Evolutionary conservation across 2,888 invertebrate genomes (phyloP), one percentile per base, ranked within the genome.

Genomic region (Drosophila quinaria): DNA sequence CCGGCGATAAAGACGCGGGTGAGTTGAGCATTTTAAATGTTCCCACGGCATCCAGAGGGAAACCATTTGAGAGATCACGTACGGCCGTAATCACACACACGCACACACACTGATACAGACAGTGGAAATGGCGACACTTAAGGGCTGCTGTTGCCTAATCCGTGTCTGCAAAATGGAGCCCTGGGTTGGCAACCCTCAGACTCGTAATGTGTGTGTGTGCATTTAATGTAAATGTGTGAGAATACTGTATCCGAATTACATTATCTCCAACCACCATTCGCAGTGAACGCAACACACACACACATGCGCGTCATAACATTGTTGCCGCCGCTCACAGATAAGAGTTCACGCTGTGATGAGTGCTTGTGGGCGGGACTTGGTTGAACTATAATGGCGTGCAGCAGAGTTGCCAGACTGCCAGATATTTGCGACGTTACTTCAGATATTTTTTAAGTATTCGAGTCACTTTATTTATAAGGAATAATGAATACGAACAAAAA

Each of bases 11-110:
- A 64, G 65, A 37, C 65, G 72, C 49, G 58, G 64, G 37, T 55
- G 67, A 46, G 41, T 72, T 46, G 54, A 19, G 67, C 37, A 52
- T 42, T 39, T 67, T 39, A 66, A 68, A 74, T 74, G 52, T 80
- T 85, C 82, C 82, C 85, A 84, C 85, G 85, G 69, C 70, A 71
- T 67, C 13, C 50, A 42, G 54, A 37, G 54, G 50, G 33, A 62
- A 44, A 44, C 69, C 47, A 49, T 84, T 76, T 75, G 77, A 78
- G 79, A 82, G 80, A 86, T 87, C 90, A 91, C 91, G 91, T 80
- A 81, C 64, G 60, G 59, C 61, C 74, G 62, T 87, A 87, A 87
- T 63, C 54, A 44, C 65, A 49, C 49, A 47, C 58, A 39, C 47
- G 22, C 54, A 51, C 66, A 52, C 44, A 46, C 37, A 55, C 33